Conservation (phyloP, 1,140 invertebrate genomes). For the Bombus difficillimus region DNA sequence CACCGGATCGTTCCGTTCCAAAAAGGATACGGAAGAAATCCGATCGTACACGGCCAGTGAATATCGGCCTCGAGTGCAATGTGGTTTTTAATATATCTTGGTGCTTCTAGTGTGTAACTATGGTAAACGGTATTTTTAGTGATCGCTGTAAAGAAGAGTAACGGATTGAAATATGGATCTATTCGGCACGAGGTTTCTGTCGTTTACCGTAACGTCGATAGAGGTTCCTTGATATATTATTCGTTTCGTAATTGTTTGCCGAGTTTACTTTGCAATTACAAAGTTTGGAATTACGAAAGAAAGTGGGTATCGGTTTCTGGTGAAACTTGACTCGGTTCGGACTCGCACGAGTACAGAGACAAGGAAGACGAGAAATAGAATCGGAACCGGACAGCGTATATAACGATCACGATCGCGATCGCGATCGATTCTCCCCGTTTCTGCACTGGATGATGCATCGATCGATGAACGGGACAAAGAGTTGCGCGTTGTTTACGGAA, state of each 20-base stretch:
- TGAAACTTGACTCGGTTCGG: not conserved
- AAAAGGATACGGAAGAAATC: conserved; percentile 14
- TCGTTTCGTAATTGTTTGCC: not conserved
- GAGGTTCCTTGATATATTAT: not conserved
- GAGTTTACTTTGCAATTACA: not conserved
- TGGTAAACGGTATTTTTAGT: conserved; percentile 35
- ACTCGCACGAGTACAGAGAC: not conserved
- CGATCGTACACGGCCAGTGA: conserved; percentile 16
- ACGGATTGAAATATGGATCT: not conserved
- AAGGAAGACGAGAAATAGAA: not conserved
- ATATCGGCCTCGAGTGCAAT: conserved; percentile 45
- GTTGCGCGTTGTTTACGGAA: not conserved
- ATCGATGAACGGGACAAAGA: not conserved
- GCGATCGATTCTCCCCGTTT: conserved; percentile 41
- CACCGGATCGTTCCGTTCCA: conserved; percentile 34
- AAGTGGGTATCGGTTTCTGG: not conserved
- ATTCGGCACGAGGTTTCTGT: not conserved
- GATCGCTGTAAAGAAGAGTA: conserved; percentile 30
- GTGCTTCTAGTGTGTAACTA: conserved; percentile 58
- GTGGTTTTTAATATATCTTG: conserved; percentile 35
- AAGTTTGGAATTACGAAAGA: not conserved
- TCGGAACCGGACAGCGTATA: conserved; percentile 18
- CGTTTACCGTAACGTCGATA: not conserved
- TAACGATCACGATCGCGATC: conserved; percentile 32
- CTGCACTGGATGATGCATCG: conserved; percentile 25